Evolutionary conservation across 2,113 vertebrate species (phyloP).

Genomic region (Hippocampus guttulatus): DNA sequence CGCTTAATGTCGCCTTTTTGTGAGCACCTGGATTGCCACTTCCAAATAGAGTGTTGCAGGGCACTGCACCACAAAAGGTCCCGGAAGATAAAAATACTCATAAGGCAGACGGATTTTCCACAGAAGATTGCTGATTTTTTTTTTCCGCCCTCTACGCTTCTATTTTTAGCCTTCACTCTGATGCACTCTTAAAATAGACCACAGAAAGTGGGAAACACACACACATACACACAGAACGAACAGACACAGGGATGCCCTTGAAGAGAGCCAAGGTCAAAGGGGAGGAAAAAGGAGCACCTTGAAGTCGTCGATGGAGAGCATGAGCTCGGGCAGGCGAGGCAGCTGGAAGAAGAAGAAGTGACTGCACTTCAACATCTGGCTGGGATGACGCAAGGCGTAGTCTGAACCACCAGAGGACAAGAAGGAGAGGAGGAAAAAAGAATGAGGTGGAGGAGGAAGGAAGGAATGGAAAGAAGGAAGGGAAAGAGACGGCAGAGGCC

Average conservation of each 20-base stretch:
- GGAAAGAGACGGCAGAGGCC: background rate
- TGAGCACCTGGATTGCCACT: background rate
- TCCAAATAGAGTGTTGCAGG: background rate
- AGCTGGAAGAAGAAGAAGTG: conserved; percentile 98
- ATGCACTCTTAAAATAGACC: background rate
- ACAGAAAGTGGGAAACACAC: background rate
- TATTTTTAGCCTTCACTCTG: conserved; percentile 6
- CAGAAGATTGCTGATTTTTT: background rate
- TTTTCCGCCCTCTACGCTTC: background rate
- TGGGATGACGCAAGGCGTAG: conserved; percentile 89
- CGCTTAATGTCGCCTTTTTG: background rate
- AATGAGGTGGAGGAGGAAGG: background rate
- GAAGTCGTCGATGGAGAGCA: conserved; percentile 98
- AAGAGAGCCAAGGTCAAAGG: conserved; percentile 27
- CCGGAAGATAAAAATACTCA: background rate
- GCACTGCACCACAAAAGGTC: background rate
- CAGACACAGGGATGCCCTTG: conserved; percentile 46
- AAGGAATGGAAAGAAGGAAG: background rate
- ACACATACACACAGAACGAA: conserved; percentile 12
- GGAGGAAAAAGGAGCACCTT: conserved; percentile 74
- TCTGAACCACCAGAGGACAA: conserved; percentile 70
- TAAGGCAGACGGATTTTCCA: background rate
- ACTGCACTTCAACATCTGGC: conserved; percentile 93
- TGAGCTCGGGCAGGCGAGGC: conserved; percentile 93
- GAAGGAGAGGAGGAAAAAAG: background rate